These are phyloP conservation scores for Cantharis rustica DNA, from an alignment of 2,888 invertebrate species.

Conservation along the genomic window DNA sequence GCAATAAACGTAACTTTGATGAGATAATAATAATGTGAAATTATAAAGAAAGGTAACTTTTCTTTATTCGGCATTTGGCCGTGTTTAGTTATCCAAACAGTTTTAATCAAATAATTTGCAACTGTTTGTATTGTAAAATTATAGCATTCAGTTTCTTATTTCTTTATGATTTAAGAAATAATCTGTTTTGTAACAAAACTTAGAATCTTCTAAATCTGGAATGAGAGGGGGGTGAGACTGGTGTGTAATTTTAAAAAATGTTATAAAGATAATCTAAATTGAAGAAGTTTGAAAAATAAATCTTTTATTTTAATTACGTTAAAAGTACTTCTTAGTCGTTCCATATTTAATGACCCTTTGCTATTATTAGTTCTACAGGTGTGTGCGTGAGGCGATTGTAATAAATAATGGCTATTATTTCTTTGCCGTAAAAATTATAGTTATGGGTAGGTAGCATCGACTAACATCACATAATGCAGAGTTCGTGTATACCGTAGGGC, in stretches of 20 bases:
- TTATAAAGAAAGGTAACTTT: not conserved
- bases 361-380: conserved; percentile 26
- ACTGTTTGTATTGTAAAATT: not conserved
- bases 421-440: conserved; percentile 12
- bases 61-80: not conserved
- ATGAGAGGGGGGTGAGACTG: too few species aligned
- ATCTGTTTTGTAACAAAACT: too few species aligned
- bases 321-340: not conserved
- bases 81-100: not conserved
- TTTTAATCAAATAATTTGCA: not conserved
- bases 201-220: too few species aligned
- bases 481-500: conserved; percentile 21
- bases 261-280: not conserved
- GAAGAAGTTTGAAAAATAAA: not conserved
- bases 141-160: not conserved
- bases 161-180: too few species aligned
- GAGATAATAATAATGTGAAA: not conserved
- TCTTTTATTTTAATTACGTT: not conserved
- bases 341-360: not conserved
- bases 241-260: too few species aligned
- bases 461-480: conserved; percentile 18
- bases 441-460: conserved; percentile 19
- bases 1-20: not conserved
- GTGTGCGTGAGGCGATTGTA: conserved; percentile 20
- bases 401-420: conserved; percentile 19